Evolutionary conservation across 2,888 invertebrate species (phyloP), one percentile per base, ranked within the genome.

Genomic region (Clanis bilineata): DNA sequence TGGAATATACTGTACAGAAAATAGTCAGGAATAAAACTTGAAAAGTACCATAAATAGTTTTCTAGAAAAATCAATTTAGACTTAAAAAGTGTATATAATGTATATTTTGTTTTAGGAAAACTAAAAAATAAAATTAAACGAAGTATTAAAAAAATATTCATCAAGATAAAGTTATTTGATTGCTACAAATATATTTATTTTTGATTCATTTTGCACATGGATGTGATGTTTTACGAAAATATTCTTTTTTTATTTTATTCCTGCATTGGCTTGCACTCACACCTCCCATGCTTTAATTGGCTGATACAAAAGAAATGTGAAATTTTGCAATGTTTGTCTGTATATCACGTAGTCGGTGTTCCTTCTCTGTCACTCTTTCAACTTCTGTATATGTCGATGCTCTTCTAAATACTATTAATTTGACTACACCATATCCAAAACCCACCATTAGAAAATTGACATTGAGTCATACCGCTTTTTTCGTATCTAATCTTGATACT

Each of bases 211-310:
- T 77, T 85, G 88, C 88, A 90, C 88, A 86, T 51, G 51, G 28
- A 51, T 51, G 18, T 32, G 51, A 21, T 51, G 22, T 28, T 47
- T 28, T 7, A 25, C 81, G 80, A 77, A 74, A 61, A 64, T 77
- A 70, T 74, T 71, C 72, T 70, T 72, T 75, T 72, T 73, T 67
- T 76, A 69, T 71, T 76, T 73, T 69, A 76, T 72, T 80, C 82
- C 79, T 71, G 81, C 83, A 88, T 89, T 88, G 88, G 90, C 89
- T 90, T 90, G 90, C 90, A 89, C 90, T 87, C 68, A 85, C 88
- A 85, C 83, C 70, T 74, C 74, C 82, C 80, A 77, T 87, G 89
- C 88, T 90, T 89, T 74, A 77, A 74, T 80, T 81, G 76, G 69
- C 70, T 73, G 66, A 64, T 65, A 67, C 68, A 60, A 67, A 68